Evolutionary conservation across 2,888 invertebrate genomes (phyloP), one percentile per base, ranked within the genome.

Genomic region (Phortica okadai): DNA sequence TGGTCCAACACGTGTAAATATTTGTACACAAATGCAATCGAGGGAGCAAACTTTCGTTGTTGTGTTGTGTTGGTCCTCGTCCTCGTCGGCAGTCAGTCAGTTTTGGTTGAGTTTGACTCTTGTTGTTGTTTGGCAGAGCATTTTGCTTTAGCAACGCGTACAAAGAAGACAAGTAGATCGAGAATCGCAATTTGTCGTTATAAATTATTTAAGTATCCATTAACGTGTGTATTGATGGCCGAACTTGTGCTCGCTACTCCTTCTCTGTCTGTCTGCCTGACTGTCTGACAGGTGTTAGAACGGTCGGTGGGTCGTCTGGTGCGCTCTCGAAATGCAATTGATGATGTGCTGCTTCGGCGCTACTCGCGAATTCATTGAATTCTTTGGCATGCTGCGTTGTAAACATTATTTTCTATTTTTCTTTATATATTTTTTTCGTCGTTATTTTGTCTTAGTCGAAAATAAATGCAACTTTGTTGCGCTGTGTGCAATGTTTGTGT

Each of bases 161-260:
- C n/a, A n/a, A n/a, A 10, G 54, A 10, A 14, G 54, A n/a, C 54
- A 6, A 10, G n/a, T 10, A n/a, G 33, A 4, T 44, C 16, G 44
- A 82, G 82, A 87, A 85, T 88, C 83, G 88, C 87, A 87, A 87
- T 87, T 88, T 87, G 80, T 82, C 86, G 82, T 87, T 84, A 87
- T 87, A 82, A 88, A 84, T 88, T 87, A 87, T 87, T 87, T 85
- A 87, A 82, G 82, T 83, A 81, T 85, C 88, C 86, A 88, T 88
- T 88, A 86, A 86, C 83, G 84, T 11, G 14, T 50, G 14, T 62
- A 62, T 62, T 62, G 62, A 62, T 62, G 62, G 62, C 62, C 62
- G 21, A 25, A 50, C 10, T 50, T 14, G 84, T 86, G 81, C 78
- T 75, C 73, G 73, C 59, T 74, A 67, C 73, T 77, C 10, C 50